Base-by-base conservation (phyloP, 2,888 invertebrate species). In the Acanthoscelides obtectus region DNA sequence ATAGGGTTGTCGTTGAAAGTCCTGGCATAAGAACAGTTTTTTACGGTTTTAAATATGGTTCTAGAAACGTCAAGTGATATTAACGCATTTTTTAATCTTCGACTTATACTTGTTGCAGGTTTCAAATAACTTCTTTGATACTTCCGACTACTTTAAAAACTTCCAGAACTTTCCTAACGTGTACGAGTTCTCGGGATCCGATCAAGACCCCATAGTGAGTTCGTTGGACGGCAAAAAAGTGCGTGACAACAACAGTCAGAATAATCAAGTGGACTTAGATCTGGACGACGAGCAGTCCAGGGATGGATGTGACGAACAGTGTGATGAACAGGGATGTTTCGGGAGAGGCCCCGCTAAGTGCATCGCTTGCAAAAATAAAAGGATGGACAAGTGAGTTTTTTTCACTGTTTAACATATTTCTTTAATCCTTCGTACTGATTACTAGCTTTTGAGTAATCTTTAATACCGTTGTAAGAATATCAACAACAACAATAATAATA, bases 311-410 rank as follows among this genome's bases (percentile, higher is more conserved):
- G 94, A 94, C 85, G 92, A 93, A 25, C 93, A 95, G 85, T 95
- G 95, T 86, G 94, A 94, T 84, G 87, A 90, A 66, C 93, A 93
- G 85, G 95, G 95, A 69, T 96, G 96, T 84, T 95, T 94, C 82
- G 95, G 94, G 73, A 91, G 92, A 81, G 94, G 94, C 77, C 93
- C 94, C 6, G 91, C 92, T 22, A 94, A 94, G 81, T 96, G 96
- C 84, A 90, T 95, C 71, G 91, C 92, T 27, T 95, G 95, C 84
- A 92, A 91, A 83, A 91, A 92, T 81, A 94, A 93, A 81, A 88
- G 93, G 67, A 88, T 95, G 77, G 94, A 94, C 82, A 93, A 93
- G 92, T 92, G 84, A 88, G 90, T 86, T 22, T 20, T 63, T 8
- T 63, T 63, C 12, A 63, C 17, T 12, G 8, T 63, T 63, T 63